Evolutionary conservation across 2,888 invertebrate genomes (phyloP).

Genomic region (Xestia c-nigrum): DNA sequence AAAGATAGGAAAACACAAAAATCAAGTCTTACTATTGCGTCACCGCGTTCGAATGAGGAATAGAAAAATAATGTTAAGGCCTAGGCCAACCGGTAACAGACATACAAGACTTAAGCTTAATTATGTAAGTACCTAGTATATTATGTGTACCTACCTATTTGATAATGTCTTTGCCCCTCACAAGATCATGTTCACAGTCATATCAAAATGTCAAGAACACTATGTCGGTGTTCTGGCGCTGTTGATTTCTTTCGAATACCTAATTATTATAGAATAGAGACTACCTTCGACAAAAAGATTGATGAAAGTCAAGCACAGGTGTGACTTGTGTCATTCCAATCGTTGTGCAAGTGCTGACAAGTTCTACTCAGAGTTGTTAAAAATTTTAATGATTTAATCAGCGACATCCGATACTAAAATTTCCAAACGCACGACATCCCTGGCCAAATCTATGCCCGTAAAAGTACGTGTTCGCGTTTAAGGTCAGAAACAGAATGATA

Average conservation of each 20-base stretch:
- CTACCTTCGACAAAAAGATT: not conserved
- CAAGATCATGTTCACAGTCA: constrained; percentile 36
- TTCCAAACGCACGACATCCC: constrained; percentile 2
- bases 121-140: not conserved
- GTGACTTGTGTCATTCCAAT: not conserved
- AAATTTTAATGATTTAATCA: not conserved
- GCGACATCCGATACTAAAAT: not conserved
- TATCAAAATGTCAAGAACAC: constrained; percentile 16
- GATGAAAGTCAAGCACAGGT: not conserved
- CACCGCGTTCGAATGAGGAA: not conserved
- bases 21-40: constrained; percentile 4
- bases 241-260: not conserved
- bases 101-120: too few relatives aligned
- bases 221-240: not conserved
- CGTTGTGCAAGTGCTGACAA: not conserved
- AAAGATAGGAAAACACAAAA: not conserved
- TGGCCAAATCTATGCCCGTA: not conserved
- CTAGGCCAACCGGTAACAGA: constrained; percentile 1
- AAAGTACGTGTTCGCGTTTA: not conserved
- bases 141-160: not conserved
- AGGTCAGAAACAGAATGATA: constrained; percentile 42
- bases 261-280: not conserved
- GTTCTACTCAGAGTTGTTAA: not conserved
- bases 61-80: not conserved
- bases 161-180: constrained; percentile 1